A percentile compares a stretch with the other conserved stretches of the same genome.
phyloP scores from a whole-genome alignment of 1,140 invertebrate genomes.

The Neodiprion pinetum region DNA sequence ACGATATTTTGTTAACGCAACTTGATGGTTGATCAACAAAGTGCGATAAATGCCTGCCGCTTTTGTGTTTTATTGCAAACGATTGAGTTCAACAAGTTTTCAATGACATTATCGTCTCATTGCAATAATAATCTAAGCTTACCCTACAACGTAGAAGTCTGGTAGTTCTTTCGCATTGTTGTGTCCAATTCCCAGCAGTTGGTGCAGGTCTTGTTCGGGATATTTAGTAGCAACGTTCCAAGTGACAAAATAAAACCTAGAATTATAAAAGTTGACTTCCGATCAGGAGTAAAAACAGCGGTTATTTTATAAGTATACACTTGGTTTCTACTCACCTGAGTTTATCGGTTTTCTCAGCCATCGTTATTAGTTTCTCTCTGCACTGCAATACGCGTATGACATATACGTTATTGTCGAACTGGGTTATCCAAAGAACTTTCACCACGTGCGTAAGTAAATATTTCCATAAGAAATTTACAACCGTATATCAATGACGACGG shows the following conservation, averaged over 20 bases:
- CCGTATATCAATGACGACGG: neutral
- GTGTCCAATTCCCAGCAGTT: conserved; percentile 71
- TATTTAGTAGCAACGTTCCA: conserved; percentile 85
- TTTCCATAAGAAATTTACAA: neutral
- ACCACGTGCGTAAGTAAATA: neutral
- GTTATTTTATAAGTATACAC: neutral
- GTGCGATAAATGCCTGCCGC: neutral
- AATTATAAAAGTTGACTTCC: conserved; percentile 27
- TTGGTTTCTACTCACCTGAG: neutral
- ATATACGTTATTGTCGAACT: neutral
- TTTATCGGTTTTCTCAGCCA: neutral
- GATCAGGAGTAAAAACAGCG: conserved; percentile 43
- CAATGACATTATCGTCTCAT: conserved; percentile 12
- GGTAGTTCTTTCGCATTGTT: conserved; percentile 68
- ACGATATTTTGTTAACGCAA: conserved; percentile 33
- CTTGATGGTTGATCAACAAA: neutral
- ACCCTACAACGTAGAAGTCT: conserved; percentile 85
- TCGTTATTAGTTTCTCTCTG: neutral
- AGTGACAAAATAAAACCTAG: conserved; percentile 78
- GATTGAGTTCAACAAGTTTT: conserved; percentile 6
- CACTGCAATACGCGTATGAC: neutral
- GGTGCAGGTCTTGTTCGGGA: conserved; percentile 73
- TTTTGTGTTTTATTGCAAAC: neutral
- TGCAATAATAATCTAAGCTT: conserved; percentile 36
- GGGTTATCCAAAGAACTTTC: neutral